A percentile compares a stretch with the other conserved stretches of the same genome.
Conservation (phyloP, 2,888 invertebrate species). For the Trichogramma dendrolimi region DNA sequence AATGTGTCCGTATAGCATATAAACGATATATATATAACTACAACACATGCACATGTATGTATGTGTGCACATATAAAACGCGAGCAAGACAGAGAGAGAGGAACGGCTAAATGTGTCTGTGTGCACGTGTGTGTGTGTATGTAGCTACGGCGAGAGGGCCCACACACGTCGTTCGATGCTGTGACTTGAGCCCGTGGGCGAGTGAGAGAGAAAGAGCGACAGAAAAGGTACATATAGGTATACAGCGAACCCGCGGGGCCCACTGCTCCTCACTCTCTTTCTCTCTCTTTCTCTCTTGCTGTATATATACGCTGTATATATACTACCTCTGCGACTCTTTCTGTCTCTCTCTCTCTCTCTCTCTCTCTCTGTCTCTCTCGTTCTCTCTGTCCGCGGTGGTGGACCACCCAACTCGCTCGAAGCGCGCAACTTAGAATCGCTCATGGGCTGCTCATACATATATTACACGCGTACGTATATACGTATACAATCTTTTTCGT, state of each 20-base stretch:
- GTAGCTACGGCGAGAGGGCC: slow-evolving; percentile 9
- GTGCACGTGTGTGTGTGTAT: background rate
- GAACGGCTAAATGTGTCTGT: background rate
- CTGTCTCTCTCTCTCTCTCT: slow-evolving; percentile 9
- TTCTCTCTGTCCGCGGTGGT: slow-evolving; percentile 19
- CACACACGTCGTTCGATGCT: background rate
- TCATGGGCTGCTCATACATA: too few relatives aligned
- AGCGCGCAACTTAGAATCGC: slow-evolving; percentile 5
- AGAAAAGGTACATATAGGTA: too few relatives aligned
- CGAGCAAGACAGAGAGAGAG: slow-evolving; percentile 5
- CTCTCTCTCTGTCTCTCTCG: slow-evolving; percentile 12
- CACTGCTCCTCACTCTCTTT: too few relatives aligned
- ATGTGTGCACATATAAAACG: slow-evolving; percentile 6
- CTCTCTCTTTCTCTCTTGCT: too few relatives aligned
- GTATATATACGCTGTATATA: too few relatives aligned
- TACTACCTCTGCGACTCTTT: slow-evolving; percentile 1
- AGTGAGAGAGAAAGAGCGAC: too few relatives aligned
- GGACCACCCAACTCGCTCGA: slow-evolving; percentile 38
- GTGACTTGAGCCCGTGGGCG: too few relatives aligned
- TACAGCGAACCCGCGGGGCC: too few relatives aligned
- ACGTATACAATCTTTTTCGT: too few relatives aligned
- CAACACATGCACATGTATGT: background rate
- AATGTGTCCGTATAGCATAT: background rate
- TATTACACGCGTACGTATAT: too few relatives aligned
- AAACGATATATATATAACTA: background rate